Conservation (phyloP, 2,113 vertebrate species). For the Oryzias javanicus region DNA sequence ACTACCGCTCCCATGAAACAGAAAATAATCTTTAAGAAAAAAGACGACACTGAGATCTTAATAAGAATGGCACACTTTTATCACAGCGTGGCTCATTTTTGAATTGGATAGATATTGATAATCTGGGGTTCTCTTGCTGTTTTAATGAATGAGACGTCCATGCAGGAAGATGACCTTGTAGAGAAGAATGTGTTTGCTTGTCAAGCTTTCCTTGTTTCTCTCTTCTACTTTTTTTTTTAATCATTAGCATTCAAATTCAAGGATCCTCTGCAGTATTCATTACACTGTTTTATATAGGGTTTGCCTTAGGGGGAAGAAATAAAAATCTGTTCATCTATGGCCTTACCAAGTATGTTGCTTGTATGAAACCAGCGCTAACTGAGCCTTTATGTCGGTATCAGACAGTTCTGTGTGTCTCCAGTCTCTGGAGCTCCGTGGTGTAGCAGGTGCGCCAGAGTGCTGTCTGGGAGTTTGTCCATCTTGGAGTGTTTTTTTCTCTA, state of each 20-base stretch:
- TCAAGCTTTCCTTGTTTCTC: slow-evolving; percentile 24
- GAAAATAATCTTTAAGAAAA: slow-evolving; percentile 38
- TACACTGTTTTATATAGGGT: slow-evolving; percentile 7
- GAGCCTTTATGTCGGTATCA: too few relatives aligned
- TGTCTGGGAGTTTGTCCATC: too few relatives aligned
- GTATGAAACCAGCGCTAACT: background rate
- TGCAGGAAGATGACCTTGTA: slow-evolving; percentile 52
- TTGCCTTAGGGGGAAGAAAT: slow-evolving; percentile 7
- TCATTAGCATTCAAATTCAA: slow-evolving; percentile 40
- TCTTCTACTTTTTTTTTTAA: slow-evolving; percentile 25
- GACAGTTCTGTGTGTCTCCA: background rate
- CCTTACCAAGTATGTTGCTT: background rate
- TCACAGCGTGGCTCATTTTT: slow-evolving; percentile 37
- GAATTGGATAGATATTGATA: slow-evolving; percentile 52
- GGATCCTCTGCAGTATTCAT: slow-evolving; percentile 20
- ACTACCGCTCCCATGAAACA: slow-evolving; percentile 61
- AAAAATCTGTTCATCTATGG: slow-evolving; percentile 22
- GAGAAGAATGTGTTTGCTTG: slow-evolving; percentile 45
- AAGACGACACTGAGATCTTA: slow-evolving; percentile 53
- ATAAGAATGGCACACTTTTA: slow-evolving; percentile 50
- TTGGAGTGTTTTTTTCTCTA: too few relatives aligned
- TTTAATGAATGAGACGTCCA: slow-evolving; percentile 49
- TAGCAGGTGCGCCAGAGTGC: too few relatives aligned
- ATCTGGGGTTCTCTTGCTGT: slow-evolving; percentile 31
- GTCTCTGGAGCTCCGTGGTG: too few relatives aligned